A percentile compares a stretch with the other conserved stretches of the same genome.
Conservation (phyloP, 2,888 invertebrate species). For the Cataglyphis altisquamis region DNA sequence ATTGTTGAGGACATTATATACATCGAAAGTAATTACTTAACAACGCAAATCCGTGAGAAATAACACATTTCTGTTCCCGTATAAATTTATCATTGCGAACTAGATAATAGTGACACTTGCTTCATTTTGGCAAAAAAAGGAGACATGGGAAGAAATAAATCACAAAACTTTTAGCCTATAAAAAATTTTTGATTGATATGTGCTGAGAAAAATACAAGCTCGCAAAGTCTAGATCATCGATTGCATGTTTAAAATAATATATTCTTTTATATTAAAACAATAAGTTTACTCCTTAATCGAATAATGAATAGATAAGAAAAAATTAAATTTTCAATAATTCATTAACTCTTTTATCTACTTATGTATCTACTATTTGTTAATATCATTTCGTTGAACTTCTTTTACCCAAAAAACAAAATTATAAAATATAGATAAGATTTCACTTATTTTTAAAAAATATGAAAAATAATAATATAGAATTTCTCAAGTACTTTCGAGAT, state of each 20-base stretch:
- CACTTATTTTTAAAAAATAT: background rate
- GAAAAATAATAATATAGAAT: background rate
- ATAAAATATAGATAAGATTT: background rate
- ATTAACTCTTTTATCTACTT: background rate
- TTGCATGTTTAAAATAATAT: background rate
- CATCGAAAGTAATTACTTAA: background rate
- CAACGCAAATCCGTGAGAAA: background rate
- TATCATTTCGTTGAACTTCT: background rate
- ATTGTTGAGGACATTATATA: background rate
- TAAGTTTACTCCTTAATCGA: background rate
- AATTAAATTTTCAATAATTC: background rate
- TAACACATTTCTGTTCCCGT: background rate
- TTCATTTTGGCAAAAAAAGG: background rate
- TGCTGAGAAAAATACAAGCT: background rate
- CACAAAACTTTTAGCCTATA: background rate
- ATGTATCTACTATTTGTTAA: background rate
- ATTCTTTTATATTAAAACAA: background rate
- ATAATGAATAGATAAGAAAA: background rate
- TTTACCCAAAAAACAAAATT: background rate
- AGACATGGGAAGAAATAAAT: background rate
- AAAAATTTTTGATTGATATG: background rate
- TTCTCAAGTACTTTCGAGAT: background rate
- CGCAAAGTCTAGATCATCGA: background rate
- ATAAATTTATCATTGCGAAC: conserved; percentile 21
- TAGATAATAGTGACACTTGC: background rate